phyloP scores from a whole-genome alignment of 2,888 invertebrate species.

The Acleris cristana region DNA sequence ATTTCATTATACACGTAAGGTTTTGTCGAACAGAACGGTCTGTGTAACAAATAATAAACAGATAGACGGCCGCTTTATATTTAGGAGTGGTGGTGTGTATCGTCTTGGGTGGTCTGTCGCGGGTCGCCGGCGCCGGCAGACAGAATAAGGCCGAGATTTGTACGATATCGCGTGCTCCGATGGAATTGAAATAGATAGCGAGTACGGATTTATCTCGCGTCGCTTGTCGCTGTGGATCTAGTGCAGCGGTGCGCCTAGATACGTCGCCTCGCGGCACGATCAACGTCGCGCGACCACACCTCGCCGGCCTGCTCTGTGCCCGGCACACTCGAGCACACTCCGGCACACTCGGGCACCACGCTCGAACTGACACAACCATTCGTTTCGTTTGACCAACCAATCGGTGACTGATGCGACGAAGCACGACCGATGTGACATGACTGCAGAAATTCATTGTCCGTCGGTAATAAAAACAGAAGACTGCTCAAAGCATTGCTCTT shows the following conservation, averaged over 20 bases:
- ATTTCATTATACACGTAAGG: slow-evolving; percentile 65
- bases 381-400: slow-evolving; percentile 25
- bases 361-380: slow-evolving; percentile 8
- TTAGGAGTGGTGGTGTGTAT: slow-evolving; percentile 66
- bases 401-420: slow-evolving; percentile 39
- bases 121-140: slow-evolving; percentile 58
- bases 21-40: slow-evolving; percentile 47
- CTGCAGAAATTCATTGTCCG: slow-evolving; percentile 22
- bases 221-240: slow-evolving; percentile 77
- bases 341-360: neutral
- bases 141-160: slow-evolving; percentile 77
- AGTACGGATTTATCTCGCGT: slow-evolving; percentile 67
- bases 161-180: slow-evolving; percentile 74
- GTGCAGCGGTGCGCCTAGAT: slow-evolving; percentile 71
- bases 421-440: slow-evolving; percentile 32
- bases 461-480: too few species aligned
- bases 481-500: too few species aligned
- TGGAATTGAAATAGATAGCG: slow-evolving; percentile 79
- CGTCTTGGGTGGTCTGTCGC: slow-evolving; percentile 75
- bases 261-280: slow-evolving; percentile 65
- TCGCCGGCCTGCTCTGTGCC: neutral
- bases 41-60: slow-evolving; percentile 68
- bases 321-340: slow-evolving; percentile 1
- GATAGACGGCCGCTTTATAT: slow-evolving; percentile 69
- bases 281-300: slow-evolving; percentile 46